Percentiles rank a stretch among this genome's conserved stretches.
Evolutionary conservation across 2,888 invertebrate genomes (phyloP).

Genomic region (Priocnemis perturbator): DNA sequence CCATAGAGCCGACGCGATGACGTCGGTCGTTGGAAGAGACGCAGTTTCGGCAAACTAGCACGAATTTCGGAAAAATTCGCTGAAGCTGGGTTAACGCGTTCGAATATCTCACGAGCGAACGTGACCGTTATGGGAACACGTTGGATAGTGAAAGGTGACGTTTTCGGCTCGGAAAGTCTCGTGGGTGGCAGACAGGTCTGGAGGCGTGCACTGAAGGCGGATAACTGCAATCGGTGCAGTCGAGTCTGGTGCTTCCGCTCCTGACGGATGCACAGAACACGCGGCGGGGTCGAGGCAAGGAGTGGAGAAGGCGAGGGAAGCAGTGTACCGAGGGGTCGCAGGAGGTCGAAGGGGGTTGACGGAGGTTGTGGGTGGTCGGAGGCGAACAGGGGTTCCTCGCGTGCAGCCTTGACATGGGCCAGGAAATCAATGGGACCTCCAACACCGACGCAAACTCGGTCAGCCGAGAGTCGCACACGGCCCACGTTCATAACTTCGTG

Average conservation of each 20-base stretch:
- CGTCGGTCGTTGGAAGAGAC: too few species aligned
- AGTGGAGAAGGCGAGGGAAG: conserved; percentile 19
- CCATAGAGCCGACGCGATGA: too few species aligned
- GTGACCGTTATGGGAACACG: too few species aligned
- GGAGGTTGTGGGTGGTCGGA: conserved; percentile 55
- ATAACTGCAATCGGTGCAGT: too few species aligned
- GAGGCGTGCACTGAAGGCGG: too few species aligned
- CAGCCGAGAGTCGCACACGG: conserved; percentile 57
- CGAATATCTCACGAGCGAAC: too few species aligned
- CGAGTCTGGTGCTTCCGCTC: neutral
- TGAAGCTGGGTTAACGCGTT: too few species aligned
- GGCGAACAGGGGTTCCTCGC: conserved; percentile 66
- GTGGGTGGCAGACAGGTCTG: too few species aligned
- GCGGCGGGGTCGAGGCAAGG: neutral
- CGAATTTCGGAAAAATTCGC: too few species aligned
- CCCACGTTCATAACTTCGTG: conserved; percentile 53
- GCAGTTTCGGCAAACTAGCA: too few species aligned
- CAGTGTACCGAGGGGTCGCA: conserved; percentile 38
- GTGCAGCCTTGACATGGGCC: conserved; percentile 75
- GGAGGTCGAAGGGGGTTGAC: conserved; percentile 53
- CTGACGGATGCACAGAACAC: neutral
- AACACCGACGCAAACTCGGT: conserved; percentile 71
- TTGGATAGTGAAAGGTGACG: too few species aligned
- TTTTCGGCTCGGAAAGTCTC: too few species aligned
- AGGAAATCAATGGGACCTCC: conserved; percentile 75